Evolutionary conservation across 1,140 invertebrate species (phyloP).

Genomic region (Rhyacophila brunnea): DNA sequence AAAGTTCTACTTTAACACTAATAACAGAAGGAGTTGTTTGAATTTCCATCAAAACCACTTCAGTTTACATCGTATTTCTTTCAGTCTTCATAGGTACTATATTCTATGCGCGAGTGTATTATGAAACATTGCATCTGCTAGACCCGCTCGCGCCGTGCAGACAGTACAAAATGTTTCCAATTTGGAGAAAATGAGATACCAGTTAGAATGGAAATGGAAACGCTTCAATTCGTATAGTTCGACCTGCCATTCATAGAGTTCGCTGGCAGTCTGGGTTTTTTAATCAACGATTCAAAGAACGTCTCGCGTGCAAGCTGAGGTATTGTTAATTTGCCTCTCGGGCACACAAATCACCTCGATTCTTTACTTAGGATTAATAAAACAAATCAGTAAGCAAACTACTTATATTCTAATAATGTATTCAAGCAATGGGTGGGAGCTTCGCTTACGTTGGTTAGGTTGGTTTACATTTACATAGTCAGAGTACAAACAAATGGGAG

Average conservation of each 20-base stretch:
- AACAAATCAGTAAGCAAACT: too few species aligned
- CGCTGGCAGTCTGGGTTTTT: conserved; percentile 22
- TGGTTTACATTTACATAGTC: too few species aligned
- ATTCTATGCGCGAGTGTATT: not conserved
- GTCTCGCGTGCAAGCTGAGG: conserved; percentile 15
- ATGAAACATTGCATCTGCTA: not conserved
- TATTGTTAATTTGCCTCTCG: too few species aligned
- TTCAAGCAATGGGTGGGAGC: too few species aligned
- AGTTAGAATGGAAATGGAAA: conserved; percentile 17
- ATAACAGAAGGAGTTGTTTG: not conserved
- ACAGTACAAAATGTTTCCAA: conserved; percentile 28
- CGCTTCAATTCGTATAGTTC: conserved; percentile 4
- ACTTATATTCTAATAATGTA: too few species aligned
- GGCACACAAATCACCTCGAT: too few species aligned
- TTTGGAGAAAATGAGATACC: conserved; percentile 30
- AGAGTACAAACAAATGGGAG: too few species aligned
- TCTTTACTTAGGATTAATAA: too few species aligned
- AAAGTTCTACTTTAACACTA: too few species aligned
- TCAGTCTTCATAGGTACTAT: too few species aligned
- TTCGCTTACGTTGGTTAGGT: too few species aligned
- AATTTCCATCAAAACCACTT: not conserved
- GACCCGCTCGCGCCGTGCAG: not conserved
- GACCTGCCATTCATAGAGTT: conserved; percentile 21
- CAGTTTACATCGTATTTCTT: too few species aligned
- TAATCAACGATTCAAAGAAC: conserved; percentile 21